These are phyloP conservation scores for Mormyrops boulengeri DNA, from an alignment of 2,797 vertebrate genomes.

Conservation along the genomic window DNA sequence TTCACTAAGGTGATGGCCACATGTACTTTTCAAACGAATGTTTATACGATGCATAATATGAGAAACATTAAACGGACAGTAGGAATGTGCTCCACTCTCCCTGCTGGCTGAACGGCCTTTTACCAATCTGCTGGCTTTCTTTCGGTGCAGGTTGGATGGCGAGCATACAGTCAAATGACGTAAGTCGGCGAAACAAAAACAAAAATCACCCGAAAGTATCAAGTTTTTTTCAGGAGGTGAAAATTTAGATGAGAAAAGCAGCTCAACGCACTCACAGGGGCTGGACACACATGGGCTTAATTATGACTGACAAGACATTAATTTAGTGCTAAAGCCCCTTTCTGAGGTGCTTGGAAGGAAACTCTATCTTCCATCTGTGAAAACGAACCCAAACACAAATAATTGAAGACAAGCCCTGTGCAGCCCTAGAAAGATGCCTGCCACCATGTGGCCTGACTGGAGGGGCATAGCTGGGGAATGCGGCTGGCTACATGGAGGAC, in stretches of 20 bases:
- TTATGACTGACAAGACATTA: constrained; percentile 53
- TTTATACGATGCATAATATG: neutral
- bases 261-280: constrained; percentile 41
- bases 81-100: neutral
- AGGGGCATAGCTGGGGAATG: constrained; percentile 33
- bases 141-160: constrained; percentile 36
- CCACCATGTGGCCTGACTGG: constrained; percentile 23
- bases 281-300: constrained; percentile 44
- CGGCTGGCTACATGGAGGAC: constrained; percentile 32
- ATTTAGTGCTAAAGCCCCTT: constrained; percentile 29
- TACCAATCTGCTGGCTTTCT: neutral
- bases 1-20: constrained; percentile 2
- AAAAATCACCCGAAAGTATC: constrained; percentile 48
- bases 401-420: constrained; percentile 21
- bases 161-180: constrained; percentile 38
- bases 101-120: neutral
- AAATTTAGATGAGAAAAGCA: constrained; percentile 57
- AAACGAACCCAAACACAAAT: constrained; percentile 32
- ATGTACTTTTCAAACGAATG: neutral
- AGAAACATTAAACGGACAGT: neutral
- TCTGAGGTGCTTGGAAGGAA: constrained; percentile 22
- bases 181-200: constrained; percentile 36
- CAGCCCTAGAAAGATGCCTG: constrained; percentile 31
- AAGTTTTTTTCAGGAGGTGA: constrained; percentile 45
- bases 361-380: constrained; percentile 23